Evolutionary conservation across 2,113 vertebrate species (phyloP), one percentile per base, ranked within the genome.

Genomic region (Erythrolamprus reginae): DNA sequence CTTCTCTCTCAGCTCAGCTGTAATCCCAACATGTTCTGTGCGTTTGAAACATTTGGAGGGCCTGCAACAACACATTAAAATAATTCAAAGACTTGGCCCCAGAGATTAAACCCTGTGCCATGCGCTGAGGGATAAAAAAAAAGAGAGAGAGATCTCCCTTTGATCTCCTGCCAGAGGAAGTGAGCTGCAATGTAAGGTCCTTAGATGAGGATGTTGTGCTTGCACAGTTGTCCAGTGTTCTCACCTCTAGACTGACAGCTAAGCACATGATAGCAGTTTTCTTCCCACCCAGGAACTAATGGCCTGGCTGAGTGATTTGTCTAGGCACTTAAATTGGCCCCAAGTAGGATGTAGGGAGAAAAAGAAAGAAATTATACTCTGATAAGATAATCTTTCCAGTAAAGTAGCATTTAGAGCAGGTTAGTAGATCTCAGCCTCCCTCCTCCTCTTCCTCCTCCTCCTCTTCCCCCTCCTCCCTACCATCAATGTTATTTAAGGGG

Each of bases 401-500:
- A 0, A 89, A 93, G 84, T 83, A 90, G 92, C 95, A 95, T 95
- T 94, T 92, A 92, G 93, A 94, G 89, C 91, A 88, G 91, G 92
- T 52, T 28, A 51, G 94, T 92, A 90, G 94, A 92, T 55, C 92
- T 92, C 89, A 92, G 38, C 94, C 91, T 86, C 93, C n/a, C 51
- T 12, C 19, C 28, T 21, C 91, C 51, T 12, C 17, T 5, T 17
- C 89, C 93, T 24, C 84, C 86, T 13, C 50, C 77, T 21, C 15
- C 58, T 58, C 56, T 24, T 38, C n/a, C 90, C 93, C 42, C 86
- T 86, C 13, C 65, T 51, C n/a, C 88, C 21, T 38, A 15, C 77
- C 15, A 77, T 26, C 93, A 93, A 94, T 95, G 93, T 61, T 96
- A 95, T 93, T 96, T 96, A 96, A 93, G 94, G 94, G 91, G 82